Evolutionary conservation across 2,888 invertebrate species (phyloP), one percentile per base, ranked within the genome.

Genomic region (Parascotia fuliginaria): DNA sequence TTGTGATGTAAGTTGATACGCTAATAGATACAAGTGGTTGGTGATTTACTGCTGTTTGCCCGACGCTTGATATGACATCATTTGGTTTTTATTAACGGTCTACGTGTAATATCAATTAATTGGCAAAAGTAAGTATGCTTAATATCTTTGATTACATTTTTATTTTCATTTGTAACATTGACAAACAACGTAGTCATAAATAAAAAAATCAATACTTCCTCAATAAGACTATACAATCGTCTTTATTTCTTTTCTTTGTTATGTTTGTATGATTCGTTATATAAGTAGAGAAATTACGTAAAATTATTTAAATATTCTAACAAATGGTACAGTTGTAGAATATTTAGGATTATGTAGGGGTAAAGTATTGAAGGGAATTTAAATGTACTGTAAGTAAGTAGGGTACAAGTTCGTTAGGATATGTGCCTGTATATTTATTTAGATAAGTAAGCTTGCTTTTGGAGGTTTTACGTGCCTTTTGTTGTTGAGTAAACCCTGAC

Each of bases 1-100:
- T 64, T 77, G 75, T 75, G 65, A 77, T 77, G 77, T 74, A 75
- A 77, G 77, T 77, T 70, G 59, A 67, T 62, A 65, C 60, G 58
- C 55, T 59, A 41, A 61, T 58, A 50, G 52, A 57, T 52, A 69
- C 69, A 69, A 67, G 69, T 67, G 63, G 69, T 67, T 60, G 55
- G 37, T 65, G 58, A 53, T 63, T 63, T 49, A 51, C 52, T 40
- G 22, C 22, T 50, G 15, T 49, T 56, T 43, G 44, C 22, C 15
- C 47, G 11, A 22, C 22, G 22, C 19, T 7, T 42, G 15, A 13
- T 27, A 9, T 19, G 7, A 3, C 27, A 24, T 34, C 15, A 38
- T 38, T 31, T 37, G 7, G 3, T n/a, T 16, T 29, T 24, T 19
- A 31, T 31, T 3, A 27, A 6, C 1, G 3, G 1, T 28, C 28